These are phyloP conservation scores for Elephantulus edwardii DNA, from an alignment of 2,113 vertebrate species.

Conservation along the genomic window DNA sequence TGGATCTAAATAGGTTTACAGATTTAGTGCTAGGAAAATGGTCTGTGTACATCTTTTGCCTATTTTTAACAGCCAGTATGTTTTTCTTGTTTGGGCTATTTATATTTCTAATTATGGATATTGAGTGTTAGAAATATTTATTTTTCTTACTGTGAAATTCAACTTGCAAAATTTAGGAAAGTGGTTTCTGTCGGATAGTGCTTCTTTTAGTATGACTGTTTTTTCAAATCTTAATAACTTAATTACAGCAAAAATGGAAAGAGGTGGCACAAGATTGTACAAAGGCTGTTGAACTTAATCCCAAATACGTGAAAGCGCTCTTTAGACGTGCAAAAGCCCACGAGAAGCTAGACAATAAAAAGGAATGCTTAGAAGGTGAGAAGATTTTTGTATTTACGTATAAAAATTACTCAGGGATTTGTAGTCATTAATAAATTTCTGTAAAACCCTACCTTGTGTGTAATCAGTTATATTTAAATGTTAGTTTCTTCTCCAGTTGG, in stretches of 20 bases:
- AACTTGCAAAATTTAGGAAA: slow-evolving; percentile 31
- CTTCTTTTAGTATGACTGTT: slow-evolving; percentile 56
- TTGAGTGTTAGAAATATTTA: neutral
- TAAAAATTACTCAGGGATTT: slow-evolving; percentile 43
- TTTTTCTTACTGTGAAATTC: slow-evolving; percentile 13
- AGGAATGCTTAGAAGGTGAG: slow-evolving; percentile 97
- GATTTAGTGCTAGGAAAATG: neutral
- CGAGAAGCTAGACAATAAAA: slow-evolving; percentile 97
- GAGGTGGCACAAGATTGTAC: slow-evolving; percentile 97
- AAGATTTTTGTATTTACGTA: slow-evolving; percentile 62
- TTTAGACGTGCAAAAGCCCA: slow-evolving; percentile 98
- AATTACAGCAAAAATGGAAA: slow-evolving; percentile 93
- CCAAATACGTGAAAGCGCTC: slow-evolving; percentile 97
- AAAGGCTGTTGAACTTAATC: slow-evolving; percentile 95
- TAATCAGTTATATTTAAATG: slow-evolving; percentile 22
- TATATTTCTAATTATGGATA: slow-evolving; percentile 17
- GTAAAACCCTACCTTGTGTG: slow-evolving; percentile 29
- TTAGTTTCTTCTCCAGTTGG: neutral
- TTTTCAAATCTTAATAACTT: slow-evolving; percentile 70
- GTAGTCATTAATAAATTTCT: slow-evolving; percentile 41
- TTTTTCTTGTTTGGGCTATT: neutral
- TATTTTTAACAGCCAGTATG: slow-evolving; percentile 18
- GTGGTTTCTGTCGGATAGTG: slow-evolving; percentile 26
- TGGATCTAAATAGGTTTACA: neutral
- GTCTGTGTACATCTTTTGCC: neutral